phyloP scores from a whole-genome alignment of 2,888 invertebrate species.

The Chesias legatella region DNA sequence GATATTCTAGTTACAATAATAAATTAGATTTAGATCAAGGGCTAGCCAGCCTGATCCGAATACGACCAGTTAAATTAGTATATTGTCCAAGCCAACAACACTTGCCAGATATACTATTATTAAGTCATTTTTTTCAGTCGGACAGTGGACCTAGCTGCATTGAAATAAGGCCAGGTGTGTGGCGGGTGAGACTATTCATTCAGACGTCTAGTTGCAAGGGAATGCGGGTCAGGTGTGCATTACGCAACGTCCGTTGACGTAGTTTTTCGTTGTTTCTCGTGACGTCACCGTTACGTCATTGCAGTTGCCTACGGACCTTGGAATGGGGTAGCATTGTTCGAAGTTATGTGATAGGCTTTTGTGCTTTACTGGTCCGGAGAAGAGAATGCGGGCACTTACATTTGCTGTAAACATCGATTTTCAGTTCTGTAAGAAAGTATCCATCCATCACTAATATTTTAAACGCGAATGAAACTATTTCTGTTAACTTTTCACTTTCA shows the following conservation, averaged over 20 bases:
- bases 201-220: constrained; percentile 31
- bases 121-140: constrained; percentile 35
- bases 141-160: constrained; percentile 43
- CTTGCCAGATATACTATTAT: constrained; percentile 71
- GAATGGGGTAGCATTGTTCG: not conserved
- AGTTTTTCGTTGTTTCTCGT: constrained; percentile 24
- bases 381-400: no score
- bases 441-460: no score
- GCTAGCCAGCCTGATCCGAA: constrained; percentile 45
- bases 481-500: no score
- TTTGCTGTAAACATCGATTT: no score
- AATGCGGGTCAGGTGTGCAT: constrained; percentile 47
- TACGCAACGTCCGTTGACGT: constrained; percentile 35
- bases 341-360: not conserved
- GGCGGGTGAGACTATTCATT: constrained; percentile 30
- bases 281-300: constrained; percentile 29
- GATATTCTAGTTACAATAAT: constrained; percentile 37
- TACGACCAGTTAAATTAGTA: constrained; percentile 62
- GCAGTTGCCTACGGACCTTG: constrained; percentile 17
- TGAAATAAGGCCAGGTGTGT: constrained; percentile 18
- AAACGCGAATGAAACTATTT: no score
- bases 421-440: no score
- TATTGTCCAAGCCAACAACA: constrained; percentile 65
- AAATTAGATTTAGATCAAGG: constrained; percentile 67
- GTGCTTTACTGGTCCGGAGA: no score